Conservation (phyloP, 2,888 invertebrate genomes). For the Ctenicera cuprea region DNA sequence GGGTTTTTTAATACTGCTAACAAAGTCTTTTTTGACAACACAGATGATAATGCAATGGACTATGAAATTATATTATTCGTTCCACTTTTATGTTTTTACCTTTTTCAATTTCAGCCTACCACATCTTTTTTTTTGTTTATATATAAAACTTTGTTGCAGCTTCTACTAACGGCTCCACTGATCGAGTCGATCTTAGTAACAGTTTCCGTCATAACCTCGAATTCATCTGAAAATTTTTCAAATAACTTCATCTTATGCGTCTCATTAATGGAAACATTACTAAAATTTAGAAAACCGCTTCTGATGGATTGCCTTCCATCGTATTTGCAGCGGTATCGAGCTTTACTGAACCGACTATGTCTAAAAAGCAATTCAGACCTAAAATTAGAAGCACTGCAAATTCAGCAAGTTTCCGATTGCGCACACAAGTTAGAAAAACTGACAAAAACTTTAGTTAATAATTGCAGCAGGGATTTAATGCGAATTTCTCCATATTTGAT, state of each 20-base stretch:
- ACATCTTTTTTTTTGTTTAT: no score
- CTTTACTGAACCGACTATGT: constrained; percentile 64
- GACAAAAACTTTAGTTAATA: constrained; percentile 65
- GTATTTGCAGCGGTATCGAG: constrained; percentile 67
- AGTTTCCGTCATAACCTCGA: constrained; percentile 58
- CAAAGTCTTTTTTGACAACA: no score
- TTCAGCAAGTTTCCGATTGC: constrained; percentile 65
- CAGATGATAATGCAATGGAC: no score
- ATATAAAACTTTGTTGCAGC: constrained; percentile 59
- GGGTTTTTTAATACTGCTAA: no score
- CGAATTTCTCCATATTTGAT: constrained; percentile 72
- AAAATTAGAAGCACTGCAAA: constrained; percentile 46
- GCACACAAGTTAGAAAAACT: constrained; percentile 70
- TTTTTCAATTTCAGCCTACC: no score
- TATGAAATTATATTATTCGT: no score
- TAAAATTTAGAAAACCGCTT: constrained; percentile 65
- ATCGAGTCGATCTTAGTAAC: constrained; percentile 64
- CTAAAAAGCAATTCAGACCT: constrained; percentile 62
- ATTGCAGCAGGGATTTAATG: constrained; percentile 69
- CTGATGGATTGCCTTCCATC: constrained; percentile 68
- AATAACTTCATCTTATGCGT: constrained; percentile 59
- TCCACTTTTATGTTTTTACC: no score
- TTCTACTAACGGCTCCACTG: constrained; percentile 63
- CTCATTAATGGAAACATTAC: constrained; percentile 64
- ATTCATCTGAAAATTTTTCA: constrained; percentile 58